Base-by-base conservation (phyloP, 2,797 vertebrate genomes). In the Sebastes diploproa region DNA sequence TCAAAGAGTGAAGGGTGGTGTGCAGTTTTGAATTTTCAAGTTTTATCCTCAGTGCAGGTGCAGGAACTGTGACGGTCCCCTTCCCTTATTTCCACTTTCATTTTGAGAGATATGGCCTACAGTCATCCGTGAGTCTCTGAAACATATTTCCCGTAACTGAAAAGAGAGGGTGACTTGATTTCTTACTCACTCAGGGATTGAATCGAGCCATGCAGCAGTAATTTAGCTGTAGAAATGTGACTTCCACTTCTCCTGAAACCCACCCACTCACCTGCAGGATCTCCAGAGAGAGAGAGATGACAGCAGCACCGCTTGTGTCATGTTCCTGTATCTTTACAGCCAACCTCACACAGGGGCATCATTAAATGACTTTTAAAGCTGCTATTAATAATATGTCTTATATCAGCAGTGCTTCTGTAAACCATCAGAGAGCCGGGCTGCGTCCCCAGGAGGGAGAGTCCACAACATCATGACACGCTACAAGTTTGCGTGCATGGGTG, bases 401-500 rank as follows among this genome's bases (percentile, higher is more conserved):
- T 32, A 16, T 22, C 10, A 12, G 34, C 34, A 34, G n/a, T 55
- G 30, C 36, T 54, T 72, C 18, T 34, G 63, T 58, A 6, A 25
- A 76, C 67, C 82, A 83, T 86, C 80, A 77, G 52, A 67, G 68
- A 11, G 20, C n/a, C 7, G 13, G 27, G 27, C 46, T 25, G 36
- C 8, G 23, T 82, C 77, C 75, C 86, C 80, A 18, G 42, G 72
- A 54, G 73, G 55, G 50, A 77, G 25, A 74, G 66, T 78, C 65
- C 27, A 55, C 82, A 77, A 84, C 55, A 18, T 18, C 50, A 73
- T 72, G 59, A 74, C 72, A 30, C 14, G 27, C 66, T 23, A 30
- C 76, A 75, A 66, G 36, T 38, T 56, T 94, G 86, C 61, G 60
- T 94, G 92, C 86, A 36, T 77, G 60, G 29, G 60, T 18, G 18